A percentile compares a stretch with the other conserved stretches of the same genome.
These are phyloP conservation scores for Perca fluviatilis DNA, from an alignment of 2,113 vertebrate species.

Conservation along the genomic window DNA sequence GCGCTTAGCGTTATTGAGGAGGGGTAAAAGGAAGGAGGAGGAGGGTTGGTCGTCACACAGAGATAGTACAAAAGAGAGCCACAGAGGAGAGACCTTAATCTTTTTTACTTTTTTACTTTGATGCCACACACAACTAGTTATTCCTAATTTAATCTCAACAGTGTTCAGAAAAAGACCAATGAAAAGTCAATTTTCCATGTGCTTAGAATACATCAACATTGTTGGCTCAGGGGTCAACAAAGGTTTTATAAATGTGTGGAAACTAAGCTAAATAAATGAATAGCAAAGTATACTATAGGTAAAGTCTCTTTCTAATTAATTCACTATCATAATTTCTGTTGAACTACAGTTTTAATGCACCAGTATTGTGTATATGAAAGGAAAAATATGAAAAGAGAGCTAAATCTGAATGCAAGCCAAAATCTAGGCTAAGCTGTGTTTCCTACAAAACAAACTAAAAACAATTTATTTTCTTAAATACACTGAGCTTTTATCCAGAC, in stretches of 20 bases:
- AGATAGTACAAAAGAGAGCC: conserved; percentile 53
- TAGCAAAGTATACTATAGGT: no score
- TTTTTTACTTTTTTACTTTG: conserved; percentile 35
- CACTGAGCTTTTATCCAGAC: not conserved
- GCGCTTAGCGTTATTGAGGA: conserved; percentile 77
- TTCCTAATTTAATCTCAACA: conserved; percentile 17
- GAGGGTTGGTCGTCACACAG: conserved; percentile 55
- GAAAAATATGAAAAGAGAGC: not conserved
- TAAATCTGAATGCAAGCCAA: not conserved
- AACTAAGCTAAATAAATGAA: no score
- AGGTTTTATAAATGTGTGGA: not conserved
- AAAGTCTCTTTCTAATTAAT: no score
- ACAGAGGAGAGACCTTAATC: conserved; percentile 37
- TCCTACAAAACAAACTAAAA: not conserved
- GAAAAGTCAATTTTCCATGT: not conserved
- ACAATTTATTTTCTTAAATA: not conserved
- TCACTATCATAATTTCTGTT: not conserved
- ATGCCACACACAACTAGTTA: conserved; percentile 7
- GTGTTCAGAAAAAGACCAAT: not conserved
- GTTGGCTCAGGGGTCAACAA: not conserved
- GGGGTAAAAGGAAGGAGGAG: conserved; percentile 69
- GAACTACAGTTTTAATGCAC: not conserved
- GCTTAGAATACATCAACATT: not conserved
- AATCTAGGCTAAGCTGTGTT: not conserved
- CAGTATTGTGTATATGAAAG: not conserved